Evolutionary conservation across 2,113 vertebrate genomes (phyloP).

Genomic region (Syngnathoides biaculeatus): DNA sequence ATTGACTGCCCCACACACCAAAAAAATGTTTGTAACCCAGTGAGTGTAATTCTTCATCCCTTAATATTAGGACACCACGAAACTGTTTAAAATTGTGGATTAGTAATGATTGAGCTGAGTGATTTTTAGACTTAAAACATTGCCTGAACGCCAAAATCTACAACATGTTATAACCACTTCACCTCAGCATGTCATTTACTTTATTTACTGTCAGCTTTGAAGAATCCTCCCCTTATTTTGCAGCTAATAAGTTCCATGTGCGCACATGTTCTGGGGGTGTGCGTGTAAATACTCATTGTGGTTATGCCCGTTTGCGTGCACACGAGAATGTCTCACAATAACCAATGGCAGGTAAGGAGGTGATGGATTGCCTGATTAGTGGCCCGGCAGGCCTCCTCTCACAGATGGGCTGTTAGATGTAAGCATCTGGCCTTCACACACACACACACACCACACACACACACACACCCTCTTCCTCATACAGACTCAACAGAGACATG

Average conservation of each 20-base stretch:
- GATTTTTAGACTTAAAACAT: too few relatives aligned
- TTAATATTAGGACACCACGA: too few relatives aligned
- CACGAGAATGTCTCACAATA: conserved; percentile 47
- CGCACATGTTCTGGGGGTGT: conserved; percentile 5
- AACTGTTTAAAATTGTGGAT: too few relatives aligned
- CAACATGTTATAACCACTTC: background rate
- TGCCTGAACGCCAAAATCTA: too few relatives aligned
- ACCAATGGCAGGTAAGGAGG: conserved; percentile 64
- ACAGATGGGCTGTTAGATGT: conserved; percentile 68
- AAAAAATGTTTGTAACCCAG: too few relatives aligned
- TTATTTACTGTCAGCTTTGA: conserved; percentile 33
- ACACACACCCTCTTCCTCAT: conserved; percentile 17
- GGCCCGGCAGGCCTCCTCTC: conserved; percentile 67
- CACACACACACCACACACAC: conserved; percentile 24
- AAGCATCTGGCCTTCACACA: conserved; percentile 60
- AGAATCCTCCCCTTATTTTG: background rate
- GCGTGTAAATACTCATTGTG: conserved; percentile 2
- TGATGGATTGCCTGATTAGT: conserved; percentile 75
- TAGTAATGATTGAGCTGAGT: too few relatives aligned
- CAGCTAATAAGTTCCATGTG: background rate
- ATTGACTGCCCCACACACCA: too few relatives aligned
- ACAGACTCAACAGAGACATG: conserved; percentile 8
- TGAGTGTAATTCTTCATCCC: too few relatives aligned
- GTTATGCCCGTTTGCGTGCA: background rate
- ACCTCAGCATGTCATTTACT: conserved; percentile 21